phyloP scores from a whole-genome alignment of 2,113 vertebrate species.

The Pandion haliaetus region DNA sequence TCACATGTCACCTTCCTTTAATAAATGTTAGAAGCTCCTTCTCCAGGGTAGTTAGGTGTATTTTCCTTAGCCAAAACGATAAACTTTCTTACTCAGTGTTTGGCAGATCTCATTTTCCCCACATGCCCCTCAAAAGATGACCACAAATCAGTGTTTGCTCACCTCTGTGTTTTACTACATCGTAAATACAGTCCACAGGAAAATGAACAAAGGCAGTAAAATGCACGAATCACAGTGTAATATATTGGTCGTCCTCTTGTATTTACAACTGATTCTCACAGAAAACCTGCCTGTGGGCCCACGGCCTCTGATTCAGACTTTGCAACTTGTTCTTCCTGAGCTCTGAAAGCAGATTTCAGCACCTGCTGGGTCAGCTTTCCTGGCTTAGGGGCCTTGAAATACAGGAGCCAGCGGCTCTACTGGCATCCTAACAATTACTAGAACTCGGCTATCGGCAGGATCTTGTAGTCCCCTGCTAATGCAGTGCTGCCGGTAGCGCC shows the following conservation, averaged over 20 bases:
- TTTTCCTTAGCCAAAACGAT: neutral
- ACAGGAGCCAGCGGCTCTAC: neutral
- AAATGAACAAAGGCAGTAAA: neutral
- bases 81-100: neutral
- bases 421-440: accelerated
- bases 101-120: neutral
- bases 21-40: neutral
- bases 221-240: no score
- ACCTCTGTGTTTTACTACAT: neutral
- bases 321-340: neutral
- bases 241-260: neutral
- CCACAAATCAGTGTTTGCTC: neutral
- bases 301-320: neutral
- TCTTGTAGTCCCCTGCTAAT: neutral
- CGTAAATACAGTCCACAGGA: neutral
- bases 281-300: neutral
- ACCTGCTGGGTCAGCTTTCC: neutral
- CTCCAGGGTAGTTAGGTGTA: neutral
- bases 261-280: neutral
- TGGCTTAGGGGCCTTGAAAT: neutral
- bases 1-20: neutral
- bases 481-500: accelerated
- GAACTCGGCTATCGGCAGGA: neutral
- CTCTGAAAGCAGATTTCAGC: neutral
- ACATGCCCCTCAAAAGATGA: neutral